phyloP scores from a whole-genome alignment of 2,888 invertebrate genomes.

The Andricus curvator region DNA sequence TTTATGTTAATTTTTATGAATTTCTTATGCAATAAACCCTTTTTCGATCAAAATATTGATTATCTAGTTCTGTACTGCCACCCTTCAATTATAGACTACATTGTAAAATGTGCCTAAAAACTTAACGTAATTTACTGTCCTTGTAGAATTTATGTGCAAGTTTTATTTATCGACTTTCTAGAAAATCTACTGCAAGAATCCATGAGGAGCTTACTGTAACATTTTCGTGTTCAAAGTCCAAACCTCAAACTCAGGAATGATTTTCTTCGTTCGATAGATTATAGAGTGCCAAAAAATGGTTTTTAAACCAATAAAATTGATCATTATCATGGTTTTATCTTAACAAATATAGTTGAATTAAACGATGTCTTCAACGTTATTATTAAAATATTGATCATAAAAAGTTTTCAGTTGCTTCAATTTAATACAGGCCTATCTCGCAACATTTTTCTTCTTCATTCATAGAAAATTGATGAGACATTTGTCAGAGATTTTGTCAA shows the following conservation, averaged over 20 bases:
- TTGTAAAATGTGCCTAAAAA: no score
- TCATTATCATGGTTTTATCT: not conserved
- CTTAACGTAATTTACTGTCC: no score
- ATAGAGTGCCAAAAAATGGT: constrained; percentile 10
- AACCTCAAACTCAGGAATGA: constrained; percentile 23
- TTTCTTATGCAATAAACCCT: no score
- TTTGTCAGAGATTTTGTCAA: not conserved
- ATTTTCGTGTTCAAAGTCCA: constrained; percentile 20
- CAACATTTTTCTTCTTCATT: not conserved
- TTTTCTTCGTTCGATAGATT: constrained; percentile 39
- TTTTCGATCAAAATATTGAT: no score
- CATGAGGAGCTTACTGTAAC: not conserved
- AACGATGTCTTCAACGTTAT: not conserved
- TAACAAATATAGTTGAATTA: not conserved
- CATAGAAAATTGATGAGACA: not conserved
- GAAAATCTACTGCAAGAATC: not conserved
- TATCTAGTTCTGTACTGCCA: no score
- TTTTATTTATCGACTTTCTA: no score
- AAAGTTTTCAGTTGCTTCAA: not conserved
- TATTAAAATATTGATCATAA: not conserved
- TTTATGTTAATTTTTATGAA: no score
- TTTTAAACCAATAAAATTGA: not conserved
- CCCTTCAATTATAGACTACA: no score
- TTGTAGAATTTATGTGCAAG: no score
- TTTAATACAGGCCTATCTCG: not conserved